These are phyloP conservation scores for Pithys albifrons DNA, from an alignment of 2,113 vertebrate genomes.

Conservation along the genomic window DNA sequence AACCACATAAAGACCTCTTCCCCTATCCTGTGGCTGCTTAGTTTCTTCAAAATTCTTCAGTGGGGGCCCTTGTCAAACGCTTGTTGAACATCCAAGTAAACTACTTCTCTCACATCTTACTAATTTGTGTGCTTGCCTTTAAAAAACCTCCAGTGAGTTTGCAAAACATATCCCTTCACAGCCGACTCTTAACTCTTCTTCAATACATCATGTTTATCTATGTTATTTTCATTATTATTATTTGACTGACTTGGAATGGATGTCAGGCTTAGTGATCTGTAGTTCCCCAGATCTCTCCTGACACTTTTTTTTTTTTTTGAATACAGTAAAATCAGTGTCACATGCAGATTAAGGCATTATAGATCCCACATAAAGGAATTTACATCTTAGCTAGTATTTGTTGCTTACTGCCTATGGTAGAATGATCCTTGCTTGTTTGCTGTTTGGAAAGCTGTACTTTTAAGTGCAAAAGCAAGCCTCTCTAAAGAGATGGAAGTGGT, in stretches of 20 bases:
- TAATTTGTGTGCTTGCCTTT: neutral
- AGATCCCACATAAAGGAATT: neutral
- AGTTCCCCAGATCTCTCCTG: neutral
- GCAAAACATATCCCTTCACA: neutral
- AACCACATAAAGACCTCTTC: neutral
- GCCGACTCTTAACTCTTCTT: neutral
- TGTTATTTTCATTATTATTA: neutral
- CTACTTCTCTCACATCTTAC: neutral
- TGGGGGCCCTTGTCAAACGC: neutral
- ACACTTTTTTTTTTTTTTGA: neutral
- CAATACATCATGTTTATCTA: neutral
- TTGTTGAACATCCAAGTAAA: neutral
- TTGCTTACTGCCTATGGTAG: neutral
- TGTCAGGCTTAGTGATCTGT: neutral
- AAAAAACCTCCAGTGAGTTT: neutral
- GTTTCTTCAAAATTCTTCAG: neutral
- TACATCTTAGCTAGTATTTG: neutral
- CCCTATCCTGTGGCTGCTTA: neutral
- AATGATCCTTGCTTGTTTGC: neutral
- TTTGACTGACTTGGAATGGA: neutral
- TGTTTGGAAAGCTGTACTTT: neutral
- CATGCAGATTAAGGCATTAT: neutral
- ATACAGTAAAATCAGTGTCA: neutral
- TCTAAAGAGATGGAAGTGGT: neutral
- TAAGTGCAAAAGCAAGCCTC: neutral